Base-by-base conservation (phyloP, 2,797 vertebrate species). In the Gastrophryne carolinensis region DNA sequence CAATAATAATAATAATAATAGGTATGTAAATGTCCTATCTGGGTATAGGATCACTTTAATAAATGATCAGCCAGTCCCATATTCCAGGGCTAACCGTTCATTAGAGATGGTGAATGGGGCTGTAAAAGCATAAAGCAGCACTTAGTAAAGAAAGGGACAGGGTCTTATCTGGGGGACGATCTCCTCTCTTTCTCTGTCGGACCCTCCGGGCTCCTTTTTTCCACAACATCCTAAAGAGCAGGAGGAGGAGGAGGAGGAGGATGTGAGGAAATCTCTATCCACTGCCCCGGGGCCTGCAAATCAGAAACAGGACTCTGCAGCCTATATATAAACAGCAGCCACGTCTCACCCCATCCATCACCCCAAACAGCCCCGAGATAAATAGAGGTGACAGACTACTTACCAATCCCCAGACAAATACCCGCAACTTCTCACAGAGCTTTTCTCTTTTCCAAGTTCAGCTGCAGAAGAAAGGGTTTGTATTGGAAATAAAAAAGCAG, bases 331-430 rank as follows among this genome's bases (percentile, higher is more conserved):
- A 75, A 75, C 72, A 75, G 34, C 54, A 75, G 72, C 63, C 72
- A 75, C 54, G 63, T 75, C 72, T 75, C 72, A 75, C 63, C 63
- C 72, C 63, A 67, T 75, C 58, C 63, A 75, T 75, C 72, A 75
- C 54, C 72, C 49, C 41, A n/a, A 58, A 39, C 63, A 60, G 63
- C 56, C 63, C 39, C 29, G 39, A 52, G 61, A 75, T 60, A 67
- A 8, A 35, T 32, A 34, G 49, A 47, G 63, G 37, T 47, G 39
- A 73, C 60, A 64, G 72, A 65, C 49, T 64, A 52, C 70, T 63
- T 54, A 8, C 53, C 41, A 63, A 64, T 56, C 21, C 13, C 49
- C 72, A 73, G 72, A 65, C 60, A 73, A 50, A 65, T 53, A 21
- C 34, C 21, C 23, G 12, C 7, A 52, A 37, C 47, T 34, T 67